Evolutionary conservation across 2,797 vertebrate genomes (phyloP), one percentile per base, ranked within the genome.

Genomic region (Acanthopagrus latus): DNA sequence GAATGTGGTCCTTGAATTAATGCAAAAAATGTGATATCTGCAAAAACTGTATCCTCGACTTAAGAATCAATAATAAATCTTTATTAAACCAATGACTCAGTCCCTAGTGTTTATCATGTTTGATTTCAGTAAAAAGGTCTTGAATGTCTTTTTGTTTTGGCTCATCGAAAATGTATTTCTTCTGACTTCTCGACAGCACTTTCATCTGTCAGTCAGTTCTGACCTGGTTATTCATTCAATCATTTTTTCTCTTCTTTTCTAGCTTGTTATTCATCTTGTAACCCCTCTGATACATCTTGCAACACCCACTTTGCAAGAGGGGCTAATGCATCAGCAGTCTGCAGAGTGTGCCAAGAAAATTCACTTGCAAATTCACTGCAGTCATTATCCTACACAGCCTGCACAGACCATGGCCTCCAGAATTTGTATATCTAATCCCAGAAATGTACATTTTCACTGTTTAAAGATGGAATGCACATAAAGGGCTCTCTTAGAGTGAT

Each of bases 351-450:
- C 23, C 7, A 16, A 4, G 14, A 10, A 43, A 21, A 60, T 60
- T 41, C 6, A 43, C 1, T 12, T 38, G 56, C 17, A 52, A 46
- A 38, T 38, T 38, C 38, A 38, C 38, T 10, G n/a, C 14, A n/a
- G 27, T 29, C 23, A 29, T 38, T 55, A 29, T 48, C 5, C 17
- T 2, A 10, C 14, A 48, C 16, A 1, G 0, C 8, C 8, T 18
- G 46, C 41, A 60, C 3, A 5, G 27, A 50, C 10, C n/a, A 17
- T 65, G 16, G 0, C 0, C 23, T 47, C 1, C 27, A 59, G 7
- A 44, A 44, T 52, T 46, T 29, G 0, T 47, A 59, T 65, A 48
- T 17, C 57, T 8, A 21, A 11, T 48, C 18, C 4, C n/a, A 60
- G 23, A 65, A n/a, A 51, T 38, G 4, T 7, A 14, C 1, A 51